phyloP scores from a whole-genome alignment of 2,888 invertebrate species.

The Chaitophorus viminalis region DNA sequence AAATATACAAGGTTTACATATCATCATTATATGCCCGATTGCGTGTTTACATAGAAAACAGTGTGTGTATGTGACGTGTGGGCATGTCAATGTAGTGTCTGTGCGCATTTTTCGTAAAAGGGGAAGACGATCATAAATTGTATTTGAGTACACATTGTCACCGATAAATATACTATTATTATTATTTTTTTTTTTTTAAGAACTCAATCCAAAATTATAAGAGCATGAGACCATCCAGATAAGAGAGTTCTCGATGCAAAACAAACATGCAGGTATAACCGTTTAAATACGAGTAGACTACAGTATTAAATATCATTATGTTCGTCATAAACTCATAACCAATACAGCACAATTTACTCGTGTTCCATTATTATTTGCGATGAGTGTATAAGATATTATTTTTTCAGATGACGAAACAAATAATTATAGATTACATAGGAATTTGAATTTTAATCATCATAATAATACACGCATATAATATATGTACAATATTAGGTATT shows the following conservation, averaged over 20 bases:
- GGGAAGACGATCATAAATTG: constrained; percentile 41
- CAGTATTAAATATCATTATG: too few species aligned
- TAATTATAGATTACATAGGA: too few species aligned
- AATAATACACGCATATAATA: too few species aligned
- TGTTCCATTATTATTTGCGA: too few species aligned
- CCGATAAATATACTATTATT: constrained; percentile 28
- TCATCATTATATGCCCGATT: too few species aligned
- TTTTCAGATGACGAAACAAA: too few species aligned
- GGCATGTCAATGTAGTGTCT: not conserved
- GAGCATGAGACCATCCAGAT: not conserved
- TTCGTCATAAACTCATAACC: too few species aligned
- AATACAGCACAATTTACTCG: too few species aligned
- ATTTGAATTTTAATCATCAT: too few species aligned
- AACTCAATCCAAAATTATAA: constrained; percentile 6
- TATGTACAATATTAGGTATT: not conserved
- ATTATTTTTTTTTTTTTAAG: not conserved
- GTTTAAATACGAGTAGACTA: not conserved
- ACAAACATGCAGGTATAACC: not conserved
- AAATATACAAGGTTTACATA: too few species aligned
- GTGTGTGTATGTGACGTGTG: not conserved
- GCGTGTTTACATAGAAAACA: not conserved
- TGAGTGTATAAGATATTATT: too few species aligned
- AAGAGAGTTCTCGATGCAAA: constrained; percentile 30
- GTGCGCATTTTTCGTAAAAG: constrained; percentile 5
- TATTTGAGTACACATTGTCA: constrained; percentile 47